phyloP scores from a whole-genome alignment of 2,888 invertebrate genomes.

The Spialia ferax region DNA sequence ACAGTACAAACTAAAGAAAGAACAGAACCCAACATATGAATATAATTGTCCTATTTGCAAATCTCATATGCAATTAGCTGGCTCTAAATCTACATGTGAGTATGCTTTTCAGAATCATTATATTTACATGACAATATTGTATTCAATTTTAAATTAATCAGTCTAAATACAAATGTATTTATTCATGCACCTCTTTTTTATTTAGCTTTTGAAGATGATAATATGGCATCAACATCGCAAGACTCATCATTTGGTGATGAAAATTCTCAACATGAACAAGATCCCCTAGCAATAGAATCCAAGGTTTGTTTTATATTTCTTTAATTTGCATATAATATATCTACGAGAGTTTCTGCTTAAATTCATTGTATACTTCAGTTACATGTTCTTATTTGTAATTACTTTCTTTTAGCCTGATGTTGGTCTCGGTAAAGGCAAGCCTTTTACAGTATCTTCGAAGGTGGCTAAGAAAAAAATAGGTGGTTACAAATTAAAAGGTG shows the following conservation, averaged over 20 bases:
- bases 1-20: conserved; percentile 92
- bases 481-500: conserved; percentile 89
- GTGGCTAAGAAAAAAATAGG: conserved; percentile 93
- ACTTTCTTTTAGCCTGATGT: conserved; percentile 75
- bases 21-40: conserved; percentile 93
- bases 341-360: background rate
- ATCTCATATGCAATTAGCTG: conserved; percentile 76
- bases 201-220: conserved; percentile 89
- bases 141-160: background rate
- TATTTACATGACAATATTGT: background rate
- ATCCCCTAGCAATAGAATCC: conserved; percentile 80
- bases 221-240: conserved; percentile 88
- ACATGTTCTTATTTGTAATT: background rate
- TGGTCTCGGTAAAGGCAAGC: conserved; percentile 93
- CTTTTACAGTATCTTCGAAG: conserved; percentile 90
- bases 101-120: conserved; percentile 34
- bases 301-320: conserved; percentile 62
- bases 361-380: background rate
- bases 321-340: background rate
- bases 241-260: conserved; percentile 88
- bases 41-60: conserved; percentile 96
- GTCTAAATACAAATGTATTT: no score
- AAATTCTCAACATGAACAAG: conserved; percentile 75
- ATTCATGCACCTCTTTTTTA: background rate
- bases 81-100: conserved; percentile 75